Conservation (phyloP, 1,140 invertebrate genomes). For the Teleopsis dalmanni region DNA sequence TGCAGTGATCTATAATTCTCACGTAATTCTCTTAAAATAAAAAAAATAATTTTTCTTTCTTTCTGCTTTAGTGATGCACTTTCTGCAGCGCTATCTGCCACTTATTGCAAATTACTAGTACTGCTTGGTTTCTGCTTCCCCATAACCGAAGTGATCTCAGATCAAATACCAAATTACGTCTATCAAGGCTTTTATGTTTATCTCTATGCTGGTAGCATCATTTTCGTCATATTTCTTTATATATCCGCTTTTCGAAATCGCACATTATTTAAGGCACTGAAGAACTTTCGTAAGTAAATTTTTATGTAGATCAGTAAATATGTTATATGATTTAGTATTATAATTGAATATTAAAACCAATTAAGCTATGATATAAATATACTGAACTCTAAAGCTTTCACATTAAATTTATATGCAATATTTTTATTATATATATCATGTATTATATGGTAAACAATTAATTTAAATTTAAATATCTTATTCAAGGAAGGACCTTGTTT, state of each 20-base stretch:
- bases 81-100: slow-evolving; percentile 54
- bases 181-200: slow-evolving; percentile 77
- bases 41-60: slow-evolving; percentile 7
- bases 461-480: no score
- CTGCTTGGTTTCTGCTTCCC: slow-evolving; percentile 63
- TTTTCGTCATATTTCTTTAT: slow-evolving; percentile 69
- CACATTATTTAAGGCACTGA: slow-evolving; percentile 46
- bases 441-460: no score
- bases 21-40: not conserved
- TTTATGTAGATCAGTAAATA: not conserved
- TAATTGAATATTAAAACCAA: no score
- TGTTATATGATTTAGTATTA: no score
- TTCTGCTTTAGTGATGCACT: slow-evolving; percentile 42
- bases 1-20: not conserved
- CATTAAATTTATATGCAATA: no score
- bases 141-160: slow-evolving; percentile 57
- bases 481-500: no score
- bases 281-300: slow-evolving; percentile 43
- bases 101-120: slow-evolving; percentile 67
- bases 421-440: no score
- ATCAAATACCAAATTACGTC: slow-evolving; percentile 52
- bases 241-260: slow-evolving; percentile 59
- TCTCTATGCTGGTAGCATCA: slow-evolving; percentile 63
- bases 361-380: no score
- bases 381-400: no score